A percentile compares a stretch with the other conserved stretches of the same genome.
These are phyloP conservation scores for Parasteatoda tepidariorum DNA, from an alignment of 1,140 invertebrate genomes.

Conservation along the genomic window DNA sequence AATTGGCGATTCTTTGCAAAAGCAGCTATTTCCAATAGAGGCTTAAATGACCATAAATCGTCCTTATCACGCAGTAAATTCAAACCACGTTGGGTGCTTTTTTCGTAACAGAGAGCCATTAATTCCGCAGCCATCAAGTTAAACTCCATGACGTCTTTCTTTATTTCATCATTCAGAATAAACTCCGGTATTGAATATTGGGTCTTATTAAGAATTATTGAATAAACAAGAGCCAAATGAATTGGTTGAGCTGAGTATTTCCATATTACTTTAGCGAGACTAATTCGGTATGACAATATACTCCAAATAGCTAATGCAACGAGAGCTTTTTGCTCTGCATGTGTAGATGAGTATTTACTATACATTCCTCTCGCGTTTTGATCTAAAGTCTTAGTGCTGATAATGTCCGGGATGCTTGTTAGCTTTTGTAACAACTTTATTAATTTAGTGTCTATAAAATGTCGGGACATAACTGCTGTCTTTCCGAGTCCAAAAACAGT, in stretches of 20 bases:
- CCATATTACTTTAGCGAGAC: constrained; percentile 69
- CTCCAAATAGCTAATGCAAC: constrained; percentile 66
- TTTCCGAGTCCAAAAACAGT: constrained; percentile 64
- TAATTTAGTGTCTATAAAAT: constrained; percentile 61
- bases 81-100: constrained; percentile 65
- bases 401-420: constrained; percentile 67
- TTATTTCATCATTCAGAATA: constrained; percentile 61
- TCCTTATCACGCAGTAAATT: constrained; percentile 66
- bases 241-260: constrained; percentile 69
- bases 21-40: constrained; percentile 60
- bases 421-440: constrained; percentile 58
- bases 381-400: constrained; percentile 67
- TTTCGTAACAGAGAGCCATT: constrained; percentile 66
- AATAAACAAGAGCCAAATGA: constrained; percentile 67
- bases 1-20: constrained; percentile 63
- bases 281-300: constrained; percentile 64
- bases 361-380: constrained; percentile 65
- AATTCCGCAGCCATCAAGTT: constrained; percentile 67
- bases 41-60: constrained; percentile 67
- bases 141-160: constrained; percentile 66
- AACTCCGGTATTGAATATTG: constrained; percentile 62
- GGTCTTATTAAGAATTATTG: constrained; percentile 63
- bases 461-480: not conserved
- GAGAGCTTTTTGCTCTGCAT: constrained; percentile 66
- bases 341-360: constrained; percentile 64